Evolutionary conservation across 2,888 invertebrate genomes (phyloP), one percentile per base, ranked within the genome.

Genomic region (Scelioninae gen. 2): DNA sequence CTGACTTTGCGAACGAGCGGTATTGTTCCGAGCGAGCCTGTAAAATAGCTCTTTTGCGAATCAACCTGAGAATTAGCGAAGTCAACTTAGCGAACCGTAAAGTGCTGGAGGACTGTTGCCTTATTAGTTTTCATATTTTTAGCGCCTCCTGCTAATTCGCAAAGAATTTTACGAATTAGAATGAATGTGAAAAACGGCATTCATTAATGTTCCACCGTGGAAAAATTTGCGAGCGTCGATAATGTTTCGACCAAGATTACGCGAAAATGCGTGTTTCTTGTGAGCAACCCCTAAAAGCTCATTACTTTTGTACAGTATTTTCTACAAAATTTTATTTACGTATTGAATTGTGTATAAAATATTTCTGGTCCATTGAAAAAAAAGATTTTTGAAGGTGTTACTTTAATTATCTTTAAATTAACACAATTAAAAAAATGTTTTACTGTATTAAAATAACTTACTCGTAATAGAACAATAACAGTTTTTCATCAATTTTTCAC

Each of bases 1-100:
- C 75, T 75, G 75, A 53, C 60, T 74, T 57, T 5, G 31, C 43
- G 43, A 69, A 43, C 11, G 53, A 41, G 37, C 19, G 16, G 46
- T 48, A 60, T 73, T 69, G 74, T 61, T 58, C 53, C 19, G 33
- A 22, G 37, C 35, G 39, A 52, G 41, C 55, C 35, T 50, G 46
- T 48, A 48, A 61, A 60, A 15, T n/a, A 58, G 16, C 16, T 63
- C 53, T 65, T 65, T 48, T 52, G n/a, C 31, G 46, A 64, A 60
- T 52, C 31, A 37, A 60, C 25, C 37, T 13, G 48, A 15, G 31
- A 55, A 55, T 70, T 37, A 45, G 31, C 28, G 25, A 15, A 61
- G 60, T 53, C 31, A 58, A 58, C 31, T 57, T 39, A 22, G n/a
- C 13, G 2, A 45, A 13, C 6, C 16, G 10, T 7, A 4, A 6